Base-by-base conservation (phyloP, 2,113 vertebrate genomes). In the Pluvianellus socialis region DNA sequence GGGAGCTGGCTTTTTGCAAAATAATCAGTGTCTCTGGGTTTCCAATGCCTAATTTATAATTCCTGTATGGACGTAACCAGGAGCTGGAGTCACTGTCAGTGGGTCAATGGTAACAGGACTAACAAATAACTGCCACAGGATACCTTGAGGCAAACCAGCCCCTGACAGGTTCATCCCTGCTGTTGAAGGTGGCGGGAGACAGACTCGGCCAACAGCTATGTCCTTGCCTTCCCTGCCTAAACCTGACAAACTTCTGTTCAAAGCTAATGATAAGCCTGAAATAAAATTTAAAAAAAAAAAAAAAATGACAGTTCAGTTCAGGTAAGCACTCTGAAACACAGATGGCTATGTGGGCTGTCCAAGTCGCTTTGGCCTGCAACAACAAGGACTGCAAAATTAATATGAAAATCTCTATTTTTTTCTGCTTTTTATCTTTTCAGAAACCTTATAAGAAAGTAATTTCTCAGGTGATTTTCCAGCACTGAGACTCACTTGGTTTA, bases 271-370 rank as follows among this genome's bases (percentile, higher is more conserved):
- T 73, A 88, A 90, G 32, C 53, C 59, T 79, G 45, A 94, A 92
- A 94, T 90, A 79, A 82, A 90, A 68, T 75, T 10, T 2, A 13
- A 55, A 58, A 86, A 28, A 65, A 38, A 38, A 38, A 38, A 38
- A n/a, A n/a, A n/a, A n/a, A 45, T 18, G 79, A 81, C 86, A 85
- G 89, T 91, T 95, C 68, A 90, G 83, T 93, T 96, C 96, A 96
- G 95, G 95, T 88, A 95, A 95, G 90, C 79, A 58, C 65, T 84
- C 59, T 55, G 63, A 96, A 94, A 82, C 28, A 21, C 95, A 96
- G 95, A 95, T 95, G 87, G 94, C 20, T 95, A 93, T 88, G 94
- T 96, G 91, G 97, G 91, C 79, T 95, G 86, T 76, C 96, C 94
- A 96, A 92, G 70, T 53, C 70, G 30, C 89, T 91, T 89, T 91